phyloP scores from a whole-genome alignment of 2,797 vertebrate species.

The Moxostoma hubbsi region DNA sequence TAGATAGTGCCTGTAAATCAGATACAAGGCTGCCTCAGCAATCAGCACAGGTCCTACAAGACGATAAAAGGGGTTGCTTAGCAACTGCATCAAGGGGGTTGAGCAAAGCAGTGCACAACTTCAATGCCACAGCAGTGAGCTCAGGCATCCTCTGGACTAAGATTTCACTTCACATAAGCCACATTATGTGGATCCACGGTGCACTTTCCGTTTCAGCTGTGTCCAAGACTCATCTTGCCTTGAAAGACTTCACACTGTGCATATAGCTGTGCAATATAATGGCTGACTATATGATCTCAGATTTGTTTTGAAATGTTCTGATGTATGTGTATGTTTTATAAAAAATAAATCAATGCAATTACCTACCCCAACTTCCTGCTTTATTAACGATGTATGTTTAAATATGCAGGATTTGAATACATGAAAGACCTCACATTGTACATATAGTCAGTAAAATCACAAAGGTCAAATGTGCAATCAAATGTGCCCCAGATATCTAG shows the following conservation, averaged over 20 bases:
- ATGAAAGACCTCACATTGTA: no score
- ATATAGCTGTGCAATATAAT: neutral
- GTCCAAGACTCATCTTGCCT: neutral
- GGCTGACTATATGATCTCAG: neutral
- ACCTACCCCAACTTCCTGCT: no score
- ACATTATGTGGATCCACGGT: slow-evolving; percentile 4
- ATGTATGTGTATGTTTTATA: neutral
- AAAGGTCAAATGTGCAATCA: no score
- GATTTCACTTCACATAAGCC: slow-evolving; percentile 30
- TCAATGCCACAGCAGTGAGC: slow-evolving; percentile 21
- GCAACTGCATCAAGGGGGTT: slow-evolving; percentile 69
- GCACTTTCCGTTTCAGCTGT: slow-evolving; percentile 26
- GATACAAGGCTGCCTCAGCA: slow-evolving; percentile 35
- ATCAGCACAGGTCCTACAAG: slow-evolving; percentile 34
- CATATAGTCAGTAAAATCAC: no score
- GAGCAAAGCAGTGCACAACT: slow-evolving; percentile 30
- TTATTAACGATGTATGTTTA: no score
- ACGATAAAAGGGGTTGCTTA: slow-evolving; percentile 69
- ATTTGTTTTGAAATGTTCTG: neutral
- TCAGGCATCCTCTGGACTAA: slow-evolving; percentile 2
- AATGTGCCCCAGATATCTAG: no score
- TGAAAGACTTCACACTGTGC: neutral
- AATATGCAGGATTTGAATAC: no score
- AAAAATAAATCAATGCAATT: no score
- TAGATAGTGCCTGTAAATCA: slow-evolving; percentile 17